phyloP scores from a whole-genome alignment of 1,140 invertebrate genomes.

The Diploscapter pachys region DNA sequence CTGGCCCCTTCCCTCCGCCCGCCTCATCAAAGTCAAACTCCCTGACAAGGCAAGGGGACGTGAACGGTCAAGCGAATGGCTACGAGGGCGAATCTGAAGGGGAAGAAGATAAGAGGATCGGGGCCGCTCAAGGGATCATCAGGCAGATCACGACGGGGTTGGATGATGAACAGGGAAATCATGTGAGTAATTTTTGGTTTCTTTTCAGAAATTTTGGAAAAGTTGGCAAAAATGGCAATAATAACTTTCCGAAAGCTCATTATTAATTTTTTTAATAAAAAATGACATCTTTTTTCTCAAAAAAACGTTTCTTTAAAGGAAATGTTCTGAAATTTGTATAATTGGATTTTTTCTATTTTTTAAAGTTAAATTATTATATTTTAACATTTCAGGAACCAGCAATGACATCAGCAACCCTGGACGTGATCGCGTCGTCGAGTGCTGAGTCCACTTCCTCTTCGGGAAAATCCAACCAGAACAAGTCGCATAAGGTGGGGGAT shows the following conservation, averaged over 20 bases:
- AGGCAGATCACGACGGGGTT: slow-evolving; percentile 11
- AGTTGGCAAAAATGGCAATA: neutral
- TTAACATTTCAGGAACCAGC: too few species aligned
- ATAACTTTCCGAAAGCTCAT: neutral
- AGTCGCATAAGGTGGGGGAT: slow-evolving; percentile 10
- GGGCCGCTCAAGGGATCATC: slow-evolving; percentile 3
- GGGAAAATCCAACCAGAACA: slow-evolving; percentile 17
- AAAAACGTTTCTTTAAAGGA: too few species aligned
- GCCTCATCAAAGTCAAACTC: too few species aligned
- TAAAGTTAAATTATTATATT: too few species aligned
- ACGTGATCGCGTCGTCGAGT: too few species aligned
- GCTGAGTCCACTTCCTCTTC: slow-evolving; percentile 12
- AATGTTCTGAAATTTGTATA: too few species aligned
- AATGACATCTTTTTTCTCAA: too few species aligned
- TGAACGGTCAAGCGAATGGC: too few species aligned
- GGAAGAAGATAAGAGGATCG: neutral
- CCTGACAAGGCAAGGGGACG: too few species aligned
- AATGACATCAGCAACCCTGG: too few species aligned
- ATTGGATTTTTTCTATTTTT: too few species aligned
- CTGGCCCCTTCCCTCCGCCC: too few species aligned
- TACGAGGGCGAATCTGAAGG: neutral
- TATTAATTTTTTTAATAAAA: neutral
- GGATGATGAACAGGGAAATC: neutral
- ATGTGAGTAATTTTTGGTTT: neutral
- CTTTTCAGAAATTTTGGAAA: neutral